Conservation (phyloP, 2,888 invertebrate genomes). For the Phytoseiulus persimilis region DNA sequence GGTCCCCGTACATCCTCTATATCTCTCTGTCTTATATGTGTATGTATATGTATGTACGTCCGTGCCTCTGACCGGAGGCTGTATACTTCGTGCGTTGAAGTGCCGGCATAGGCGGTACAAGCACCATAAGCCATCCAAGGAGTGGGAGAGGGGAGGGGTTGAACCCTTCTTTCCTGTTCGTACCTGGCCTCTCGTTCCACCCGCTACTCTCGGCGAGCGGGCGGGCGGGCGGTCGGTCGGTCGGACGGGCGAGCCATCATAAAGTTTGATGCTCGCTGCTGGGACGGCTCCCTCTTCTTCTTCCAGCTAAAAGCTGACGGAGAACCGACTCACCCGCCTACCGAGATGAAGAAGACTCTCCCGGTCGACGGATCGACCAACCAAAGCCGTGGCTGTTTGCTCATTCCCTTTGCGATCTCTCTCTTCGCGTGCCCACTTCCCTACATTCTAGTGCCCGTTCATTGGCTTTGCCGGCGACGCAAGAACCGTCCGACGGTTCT, state of each 20-base stretch:
- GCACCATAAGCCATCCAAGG: neutral
- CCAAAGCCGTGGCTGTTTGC: neutral
- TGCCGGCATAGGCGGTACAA: neutral
- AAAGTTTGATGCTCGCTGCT: constrained; percentile 19
- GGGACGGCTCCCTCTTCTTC: neutral
- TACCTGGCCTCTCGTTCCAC: neutral
- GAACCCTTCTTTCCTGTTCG: neutral
- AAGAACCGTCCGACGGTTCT: neutral
- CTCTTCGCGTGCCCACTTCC: neutral
- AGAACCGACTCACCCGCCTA: neutral
- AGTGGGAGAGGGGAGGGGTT: neutral
- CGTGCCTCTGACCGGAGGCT: neutral
- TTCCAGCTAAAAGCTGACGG: neutral
- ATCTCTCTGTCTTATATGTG: neutral
- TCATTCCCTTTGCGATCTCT: neutral
- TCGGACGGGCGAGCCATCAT: constrained; percentile 19
- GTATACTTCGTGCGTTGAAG: neutral
- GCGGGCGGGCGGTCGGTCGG: no score
- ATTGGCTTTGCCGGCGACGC: neutral
- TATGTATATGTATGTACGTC: neutral
- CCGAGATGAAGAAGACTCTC: neutral
- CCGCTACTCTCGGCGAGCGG: neutral
- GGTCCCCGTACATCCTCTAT: neutral
- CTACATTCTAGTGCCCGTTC: neutral
- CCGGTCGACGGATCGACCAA: neutral